Conservation (phyloP, 2,888 invertebrate genomes). For the Dascillus cervinus region DNA sequence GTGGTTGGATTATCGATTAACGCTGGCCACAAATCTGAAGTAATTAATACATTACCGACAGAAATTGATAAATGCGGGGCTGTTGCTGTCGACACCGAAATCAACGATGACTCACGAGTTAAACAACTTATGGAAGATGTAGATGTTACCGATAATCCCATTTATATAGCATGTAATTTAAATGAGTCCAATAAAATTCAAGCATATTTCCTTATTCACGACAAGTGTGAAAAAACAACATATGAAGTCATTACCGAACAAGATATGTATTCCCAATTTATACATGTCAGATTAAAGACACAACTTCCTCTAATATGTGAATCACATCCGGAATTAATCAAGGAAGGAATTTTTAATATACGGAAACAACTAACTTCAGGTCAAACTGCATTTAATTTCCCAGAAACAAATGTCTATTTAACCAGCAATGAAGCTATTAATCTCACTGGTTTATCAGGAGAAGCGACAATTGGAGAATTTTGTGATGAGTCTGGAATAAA, state of each 20-base stretch:
- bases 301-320: slow-evolving; percentile 58
- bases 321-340: slow-evolving; percentile 49
- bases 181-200: slow-evolving; percentile 52
- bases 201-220: slow-evolving; percentile 63
- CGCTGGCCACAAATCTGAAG: slow-evolving; percentile 47
- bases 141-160: slow-evolving; percentile 73
- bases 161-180: slow-evolving; percentile 53
- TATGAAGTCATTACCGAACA: slow-evolving; percentile 56
- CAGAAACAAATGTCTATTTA: slow-evolving; percentile 57
- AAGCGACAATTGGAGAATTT: slow-evolving; percentile 48
- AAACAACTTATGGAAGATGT: slow-evolving; percentile 58
- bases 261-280: slow-evolving; percentile 61
- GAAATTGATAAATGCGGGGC: slow-evolving; percentile 73
- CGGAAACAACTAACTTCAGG: slow-evolving; percentile 68
- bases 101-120: slow-evolving; percentile 54
- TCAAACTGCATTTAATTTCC: slow-evolving; percentile 62
- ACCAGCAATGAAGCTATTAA: slow-evolving; percentile 54
- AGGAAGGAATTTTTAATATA: slow-evolving; percentile 54
- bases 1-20: slow-evolving; percentile 58
- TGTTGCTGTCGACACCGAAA: no score
- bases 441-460: slow-evolving; percentile 46
- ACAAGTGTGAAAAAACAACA: slow-evolving; percentile 58
- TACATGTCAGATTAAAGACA: slow-evolving; percentile 61
- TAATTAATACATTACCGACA: slow-evolving; percentile 62
- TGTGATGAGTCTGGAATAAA: slow-evolving; percentile 25